phyloP scores from a whole-genome alignment of 2,113 vertebrate genomes.

The Rhagologus leucostigma region DNA sequence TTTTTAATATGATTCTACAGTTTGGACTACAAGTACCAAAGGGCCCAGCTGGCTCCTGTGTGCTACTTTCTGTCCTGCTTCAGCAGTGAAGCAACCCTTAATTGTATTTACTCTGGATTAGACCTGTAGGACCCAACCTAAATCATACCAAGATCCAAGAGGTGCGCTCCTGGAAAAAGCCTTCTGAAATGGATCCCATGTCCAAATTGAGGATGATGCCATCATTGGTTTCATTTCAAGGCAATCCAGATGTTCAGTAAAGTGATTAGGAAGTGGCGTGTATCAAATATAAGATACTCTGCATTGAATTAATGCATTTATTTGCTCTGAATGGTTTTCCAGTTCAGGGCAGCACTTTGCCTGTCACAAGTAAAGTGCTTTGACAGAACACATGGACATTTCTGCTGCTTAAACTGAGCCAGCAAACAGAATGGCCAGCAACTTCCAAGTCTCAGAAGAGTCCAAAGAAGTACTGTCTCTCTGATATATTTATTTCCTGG shows the following conservation, averaged over 20 bases:
- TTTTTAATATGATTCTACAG: background rate
- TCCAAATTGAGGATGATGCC: slow-evolving; percentile 39
- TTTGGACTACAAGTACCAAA: background rate
- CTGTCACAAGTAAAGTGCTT: slow-evolving; percentile 53
- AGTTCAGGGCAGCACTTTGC: slow-evolving; percentile 52
- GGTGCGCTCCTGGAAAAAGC: background rate
- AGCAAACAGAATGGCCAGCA: background rate
- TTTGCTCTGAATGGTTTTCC: slow-evolving; percentile 40
- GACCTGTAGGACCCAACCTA: background rate
- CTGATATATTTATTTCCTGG: slow-evolving; percentile 35
- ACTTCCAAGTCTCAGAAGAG: background rate
- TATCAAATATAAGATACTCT: slow-evolving; percentile 62
- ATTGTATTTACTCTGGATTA: background rate
- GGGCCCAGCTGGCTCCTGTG: background rate
- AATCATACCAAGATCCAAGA: slow-evolving; percentile 30
- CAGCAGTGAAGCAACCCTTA: background rate
- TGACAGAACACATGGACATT: slow-evolving; percentile 46
- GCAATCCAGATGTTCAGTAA: slow-evolving; percentile 51
- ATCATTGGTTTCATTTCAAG: slow-evolving; percentile 30
- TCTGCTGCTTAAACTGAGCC: background rate
- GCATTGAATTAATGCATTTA: slow-evolving; percentile 60
- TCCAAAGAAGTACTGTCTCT: background rate
- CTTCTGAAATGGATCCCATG: background rate
- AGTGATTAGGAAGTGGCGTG: slow-evolving; percentile 48
- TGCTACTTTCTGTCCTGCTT: background rate